Conservation (phyloP, 2,797 vertebrate genomes). For the Hipposideros larvatus region DNA sequence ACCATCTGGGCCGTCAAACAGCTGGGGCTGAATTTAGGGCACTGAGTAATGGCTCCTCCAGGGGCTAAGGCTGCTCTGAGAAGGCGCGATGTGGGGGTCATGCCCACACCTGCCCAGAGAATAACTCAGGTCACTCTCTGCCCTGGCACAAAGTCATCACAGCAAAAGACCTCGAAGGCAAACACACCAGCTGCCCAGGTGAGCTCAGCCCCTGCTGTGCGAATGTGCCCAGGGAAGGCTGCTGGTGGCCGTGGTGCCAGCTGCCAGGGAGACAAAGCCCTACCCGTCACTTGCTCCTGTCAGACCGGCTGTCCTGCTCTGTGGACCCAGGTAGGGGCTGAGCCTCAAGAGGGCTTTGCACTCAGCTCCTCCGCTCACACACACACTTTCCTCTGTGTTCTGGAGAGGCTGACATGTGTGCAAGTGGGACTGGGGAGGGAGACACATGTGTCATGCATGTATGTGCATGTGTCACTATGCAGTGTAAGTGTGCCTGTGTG, state of each 20-base stretch:
- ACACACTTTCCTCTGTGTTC: background rate
- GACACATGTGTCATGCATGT: too few species aligned
- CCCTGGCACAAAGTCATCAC: background rate
- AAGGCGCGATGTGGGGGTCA: accelerated
- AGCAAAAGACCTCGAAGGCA: background rate
- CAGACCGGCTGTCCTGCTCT: background rate
- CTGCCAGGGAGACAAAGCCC: conserved; percentile 68
- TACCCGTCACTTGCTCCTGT: background rate
- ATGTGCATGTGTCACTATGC: background rate
- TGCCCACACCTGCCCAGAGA: background rate
- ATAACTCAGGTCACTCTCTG: background rate
- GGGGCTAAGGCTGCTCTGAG: background rate
- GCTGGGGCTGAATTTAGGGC: background rate
- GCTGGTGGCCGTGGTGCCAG: accelerated
- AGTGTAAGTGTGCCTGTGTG: background rate
- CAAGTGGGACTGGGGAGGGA: background rate
- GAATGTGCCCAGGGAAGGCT: background rate
- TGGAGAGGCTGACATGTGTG: too few species aligned
- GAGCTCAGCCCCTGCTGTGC: too few species aligned
- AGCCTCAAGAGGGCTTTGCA: accelerated
- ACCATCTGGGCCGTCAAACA: background rate
- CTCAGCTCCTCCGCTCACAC: background rate
- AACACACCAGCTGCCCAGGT: background rate
- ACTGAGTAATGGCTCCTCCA: background rate
- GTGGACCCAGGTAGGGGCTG: background rate